These are phyloP conservation scores for Ostrea denselamellosa DNA, from an alignment of 1,140 invertebrate genomes.

Conservation along the genomic window DNA sequence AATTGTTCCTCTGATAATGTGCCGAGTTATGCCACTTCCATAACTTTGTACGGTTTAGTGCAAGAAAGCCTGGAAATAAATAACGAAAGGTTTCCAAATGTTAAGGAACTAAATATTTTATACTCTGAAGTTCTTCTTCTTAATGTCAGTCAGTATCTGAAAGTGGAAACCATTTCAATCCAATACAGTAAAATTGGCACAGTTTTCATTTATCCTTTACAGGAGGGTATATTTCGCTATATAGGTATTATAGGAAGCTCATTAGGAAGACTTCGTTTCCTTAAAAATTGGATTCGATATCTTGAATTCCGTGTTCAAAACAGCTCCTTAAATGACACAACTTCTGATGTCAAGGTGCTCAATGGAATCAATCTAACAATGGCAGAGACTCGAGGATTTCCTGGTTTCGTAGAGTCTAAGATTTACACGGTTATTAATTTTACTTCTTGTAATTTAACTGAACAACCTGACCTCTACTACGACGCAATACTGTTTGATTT, in stretches of 20 bases:
- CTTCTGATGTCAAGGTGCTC: background rate
- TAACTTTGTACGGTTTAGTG: background rate
- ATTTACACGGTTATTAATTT: background rate
- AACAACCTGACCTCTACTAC: background rate
- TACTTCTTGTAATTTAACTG: background rate
- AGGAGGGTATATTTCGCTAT: background rate
- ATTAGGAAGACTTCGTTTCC: background rate
- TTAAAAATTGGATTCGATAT: background rate
- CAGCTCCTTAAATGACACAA: background rate
- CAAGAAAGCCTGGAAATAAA: background rate
- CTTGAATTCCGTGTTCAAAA: background rate
- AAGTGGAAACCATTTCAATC: background rate
- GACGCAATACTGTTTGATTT: background rate
- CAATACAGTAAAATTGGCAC: background rate
- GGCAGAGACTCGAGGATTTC: background rate
- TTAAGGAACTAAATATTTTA: background rate
- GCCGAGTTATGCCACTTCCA: background rate
- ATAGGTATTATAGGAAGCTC: background rate
- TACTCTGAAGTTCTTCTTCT: background rate
- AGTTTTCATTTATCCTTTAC: background rate
- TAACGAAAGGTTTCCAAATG: background rate
- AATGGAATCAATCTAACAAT: background rate
- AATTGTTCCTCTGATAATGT: background rate
- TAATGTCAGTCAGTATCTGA: background rate
- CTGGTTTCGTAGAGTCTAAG: background rate